Evolutionary conservation across 2,797 vertebrate genomes (phyloP), one percentile per base, ranked within the genome.

Genomic region (Alfaro cultratus): DNA sequence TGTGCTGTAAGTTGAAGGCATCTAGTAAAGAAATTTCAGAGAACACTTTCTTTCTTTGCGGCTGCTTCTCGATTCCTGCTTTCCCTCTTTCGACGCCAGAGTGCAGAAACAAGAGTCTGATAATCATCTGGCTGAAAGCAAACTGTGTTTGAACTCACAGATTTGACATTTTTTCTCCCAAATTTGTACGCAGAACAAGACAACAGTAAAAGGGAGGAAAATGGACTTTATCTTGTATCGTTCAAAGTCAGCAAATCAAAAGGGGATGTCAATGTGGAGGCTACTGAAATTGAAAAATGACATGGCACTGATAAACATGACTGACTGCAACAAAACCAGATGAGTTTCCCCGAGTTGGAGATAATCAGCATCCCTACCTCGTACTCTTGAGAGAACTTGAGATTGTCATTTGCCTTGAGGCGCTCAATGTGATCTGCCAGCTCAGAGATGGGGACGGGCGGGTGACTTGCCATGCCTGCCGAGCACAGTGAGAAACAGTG

Each of bases 311-410:
- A 86, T 87, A 80, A 85, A 87, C 74, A 77, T 39, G 76, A 23
- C 60, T 10, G 77, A 73, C 79, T 51, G 72, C 81, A 76, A 83
- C 49, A 82, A 76, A 83, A 75, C 57, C 74, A 41, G 75, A 85
- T 73, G 78, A 76, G 77, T 83, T 91, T 86, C 73, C 72, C 49
- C 21, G 47, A 86, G 78, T 88, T 68, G 15, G 75, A 88, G 89
- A 91, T 88, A 81, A 93, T 92, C 90, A 83, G 83, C 83, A 92
- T 91, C 90, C 92, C 53, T 97, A 99, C 98, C 98, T 99, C 99
- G 87, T 99, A 99, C 89, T 99, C 99, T 95, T 99, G 99, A 87
- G 98, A 99, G 95, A 99, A 99, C 94, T 99, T 98, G 94, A 99
- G 95, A 95, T 98, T 99, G 95, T 99, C 99, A 92, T 99, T 99